Base-by-base conservation (phyloP, 2,888 invertebrate genomes). In the Lumbricus terrestris region DNA sequence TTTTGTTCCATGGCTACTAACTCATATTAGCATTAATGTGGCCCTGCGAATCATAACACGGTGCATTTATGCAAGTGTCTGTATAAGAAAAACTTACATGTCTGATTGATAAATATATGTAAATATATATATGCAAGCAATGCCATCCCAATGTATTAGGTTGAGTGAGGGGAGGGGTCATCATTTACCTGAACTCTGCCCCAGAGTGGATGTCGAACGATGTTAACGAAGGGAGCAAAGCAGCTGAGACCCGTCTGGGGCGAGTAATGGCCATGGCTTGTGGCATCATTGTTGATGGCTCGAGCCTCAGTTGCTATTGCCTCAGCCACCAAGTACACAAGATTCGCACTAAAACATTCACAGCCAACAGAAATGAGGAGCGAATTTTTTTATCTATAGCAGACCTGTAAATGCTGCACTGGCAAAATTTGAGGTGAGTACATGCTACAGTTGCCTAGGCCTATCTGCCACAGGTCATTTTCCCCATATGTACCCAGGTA, bases 141-240 rank as follows among this genome's bases (percentile, higher is more conserved):
- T 16, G 4, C 2, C n/a, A 69, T 69, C 29, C 69, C 23, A 4
- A 69, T n/a, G 54, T 5, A 47, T 1, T 54, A 69, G 69, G 69
- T 69, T 69, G n/a, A n/a, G n/a, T n/a, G n/a, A n/a, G n/a, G n/a
- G n/a, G 69, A n/a, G n/a, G n/a, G n/a, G n/a, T n/a, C n/a, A n/a
- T n/a, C n/a, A n/a, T n/a, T 33, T 34, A 94, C 94, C 94, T 94
- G 95, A 91, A 93, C 94, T 91, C 95, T 91, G n/a, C 95, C 95
- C 95, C 95, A 95, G 33, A 94, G 92, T 34, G 94, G 94, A 92
- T 94, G 94, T 47, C 94, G 92, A 93, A 94, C 93, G 88, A 94
- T 94, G 92, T 94, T 94, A 90, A 94, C 93, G 40, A 94, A 94
- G 5, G 94, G 94, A 90, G 93, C 93, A 90, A 94, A 94, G 91